Base-by-base conservation (phyloP, 2,888 invertebrate genomes). In the Pterostichus niger region DNA sequence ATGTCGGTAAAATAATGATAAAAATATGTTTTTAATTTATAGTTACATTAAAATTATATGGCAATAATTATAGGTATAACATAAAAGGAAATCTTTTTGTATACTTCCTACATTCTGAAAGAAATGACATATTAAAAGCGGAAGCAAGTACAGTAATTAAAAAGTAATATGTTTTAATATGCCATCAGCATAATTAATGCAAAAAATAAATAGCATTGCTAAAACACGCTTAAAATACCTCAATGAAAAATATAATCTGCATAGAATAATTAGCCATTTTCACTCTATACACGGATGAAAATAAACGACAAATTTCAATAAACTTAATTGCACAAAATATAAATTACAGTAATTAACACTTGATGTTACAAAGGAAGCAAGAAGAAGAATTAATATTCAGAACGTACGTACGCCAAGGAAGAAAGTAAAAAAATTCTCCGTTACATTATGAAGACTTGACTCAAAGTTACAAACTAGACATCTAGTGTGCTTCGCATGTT, bases 331-430 rank as follows among this genome's bases (percentile, higher is more conserved):
- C 68, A 13, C 44, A 44, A 71, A 71, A 71, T 71, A 46, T 71
- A 71, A 71, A 71, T 71, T 71, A 71, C 68, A 71, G 68, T 71
- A 40, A 71, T 64, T 71, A 71, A 71, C 68, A 71, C 68, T 71
- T 15, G 44, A 71, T 40, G 17, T n/a, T 10, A 13, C 13, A 52
- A 52, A 52, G 52, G 13, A 52, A 52, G 2, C 52, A 52, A 52
- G 6, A 52, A n/a, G 52, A 40, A 64, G 35, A 64, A 64, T 64
- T 64, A 64, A 64, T 64, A 64, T 64, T n/a, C 13, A 0, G 35
- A 49, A 49, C 64, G 64, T 11, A 59, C 13, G 54, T 59, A 59
- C 17, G 24, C 40, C 40, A 40, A 17, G 24, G 31, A 24, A 59
- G 24, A 59, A 35, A 33, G 24, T 11, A 17, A 59, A 59, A n/a